Evolutionary conservation across 2,113 vertebrate species (phyloP).

Genomic region (Motacilla tschutschensis): DNA sequence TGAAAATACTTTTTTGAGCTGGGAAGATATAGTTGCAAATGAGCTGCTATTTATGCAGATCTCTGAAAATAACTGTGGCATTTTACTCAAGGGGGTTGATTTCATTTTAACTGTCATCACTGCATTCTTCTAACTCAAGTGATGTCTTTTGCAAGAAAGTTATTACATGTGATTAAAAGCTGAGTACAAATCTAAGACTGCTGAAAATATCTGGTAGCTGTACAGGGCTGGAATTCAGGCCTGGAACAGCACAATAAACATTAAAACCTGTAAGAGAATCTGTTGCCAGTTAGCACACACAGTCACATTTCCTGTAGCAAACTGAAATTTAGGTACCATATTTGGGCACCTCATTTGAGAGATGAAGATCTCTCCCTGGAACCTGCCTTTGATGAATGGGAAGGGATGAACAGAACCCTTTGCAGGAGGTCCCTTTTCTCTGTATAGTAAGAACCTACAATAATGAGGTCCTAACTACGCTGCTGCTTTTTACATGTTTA

Average conservation of each 20-base stretch:
- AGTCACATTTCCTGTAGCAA: not conserved
- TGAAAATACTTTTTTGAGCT: not conserved
- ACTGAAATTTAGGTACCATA: not conserved
- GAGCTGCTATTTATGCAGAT: slow-evolving; percentile 19
- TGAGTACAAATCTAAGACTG: not conserved
- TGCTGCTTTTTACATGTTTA: not conserved
- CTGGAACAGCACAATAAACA: not conserved
- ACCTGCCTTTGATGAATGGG: not conserved
- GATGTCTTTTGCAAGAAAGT: slow-evolving; percentile 14
- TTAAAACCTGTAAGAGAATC: not conserved
- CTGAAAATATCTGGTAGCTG: not conserved
- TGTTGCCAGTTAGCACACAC: not conserved
- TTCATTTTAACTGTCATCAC: slow-evolving; percentile 34
- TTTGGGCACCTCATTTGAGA: not conserved
- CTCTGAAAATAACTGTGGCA: slow-evolving; percentile 25
- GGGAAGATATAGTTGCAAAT: not conserved
- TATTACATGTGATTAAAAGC: slow-evolving; percentile 25
- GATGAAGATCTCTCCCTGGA: not conserved
- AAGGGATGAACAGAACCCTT: not conserved
- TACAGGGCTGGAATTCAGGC: not conserved
- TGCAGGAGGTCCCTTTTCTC: not conserved
- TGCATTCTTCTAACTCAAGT: slow-evolving; percentile 11
- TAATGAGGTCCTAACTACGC: not conserved
- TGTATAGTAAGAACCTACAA: not conserved
- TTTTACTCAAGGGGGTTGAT: not conserved